These are phyloP conservation scores for Andrena camellia DNA, from an alignment of 2,888 invertebrate species.

Conservation along the genomic window DNA sequence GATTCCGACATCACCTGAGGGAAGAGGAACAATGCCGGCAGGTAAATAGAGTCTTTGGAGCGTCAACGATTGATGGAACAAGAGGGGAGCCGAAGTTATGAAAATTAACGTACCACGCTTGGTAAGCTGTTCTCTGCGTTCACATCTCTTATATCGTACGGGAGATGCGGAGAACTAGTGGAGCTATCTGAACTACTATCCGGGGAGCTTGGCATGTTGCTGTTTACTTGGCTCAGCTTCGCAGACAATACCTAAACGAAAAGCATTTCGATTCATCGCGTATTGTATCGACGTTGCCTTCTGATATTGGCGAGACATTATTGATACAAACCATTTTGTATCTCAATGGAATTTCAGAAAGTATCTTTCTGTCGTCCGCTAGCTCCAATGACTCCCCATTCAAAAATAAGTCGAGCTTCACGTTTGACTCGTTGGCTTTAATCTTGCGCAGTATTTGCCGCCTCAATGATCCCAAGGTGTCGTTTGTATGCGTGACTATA, in stretches of 20 bases:
- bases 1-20: constrained; percentile 93
- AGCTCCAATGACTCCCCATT: constrained; percentile 96
- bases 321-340: constrained; percentile 92
- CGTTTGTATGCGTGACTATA: constrained; percentile 96
- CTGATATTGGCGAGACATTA: neutral
- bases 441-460: constrained; percentile 90
- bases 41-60: neutral
- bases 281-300: neutral
- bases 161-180: constrained; percentile 95
- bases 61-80: neutral
- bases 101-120: constrained; percentile 90
- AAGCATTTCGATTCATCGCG: constrained; percentile 35
- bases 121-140: constrained; percentile 96
- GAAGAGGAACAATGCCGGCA: neutral
- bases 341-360: constrained; percentile 93
- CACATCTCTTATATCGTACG: constrained; percentile 91
- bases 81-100: neutral
- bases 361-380: constrained; percentile 93
- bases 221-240: constrained; percentile 91
- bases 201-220: constrained; percentile 92
- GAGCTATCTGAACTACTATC: constrained; percentile 98
- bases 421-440: constrained; percentile 88
- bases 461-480: constrained; percentile 95
- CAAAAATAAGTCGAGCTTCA: constrained; percentile 95
- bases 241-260: constrained; percentile 89